Base-by-base conservation (phyloP, 1,140 invertebrate species). In the Gonatopus flavifemur region DNA sequence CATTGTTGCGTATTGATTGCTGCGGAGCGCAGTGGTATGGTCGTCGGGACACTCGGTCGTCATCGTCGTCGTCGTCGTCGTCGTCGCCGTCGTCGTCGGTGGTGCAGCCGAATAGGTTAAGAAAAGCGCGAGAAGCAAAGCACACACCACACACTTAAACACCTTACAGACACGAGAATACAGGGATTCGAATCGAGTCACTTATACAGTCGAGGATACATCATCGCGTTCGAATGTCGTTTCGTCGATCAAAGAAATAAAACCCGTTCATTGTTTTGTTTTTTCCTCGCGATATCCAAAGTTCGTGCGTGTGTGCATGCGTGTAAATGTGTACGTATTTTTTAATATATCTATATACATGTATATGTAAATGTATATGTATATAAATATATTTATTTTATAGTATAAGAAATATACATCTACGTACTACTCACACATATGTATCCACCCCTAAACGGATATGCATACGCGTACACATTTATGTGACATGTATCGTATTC, bases 1-100 rank as follows among this genome's bases (percentile, higher is more conserved):
- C 70, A 75, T 76, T 75, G 74, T 76, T 71, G 72, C 73, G 74
- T 78, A 78, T 78, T 78, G 76, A 78, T 78, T 77, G 70, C 70
- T 65, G 66, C 68, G 66, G 61, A 71, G 57, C 55, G 68, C 65
- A 66, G 60, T 61, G 62, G 64, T 64, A 61, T 69, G 63, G 62
- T 71, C 62, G 61, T 70, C 57, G 65, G 64, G 60, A 72, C 66
- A 65, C 56, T 66, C 64, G 67, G 63, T 64, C 57, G 64, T 69
- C 60, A 61, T 62, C 68, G 68, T 69, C 57, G 59, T 63, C 64
- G 64, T 69, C 62, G 60, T 65, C 62, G 64, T 68, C 65, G 61
- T 59, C 61, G 57, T 38, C 40, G 49, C 55, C 56, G 59, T 56
- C 61, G 60, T 56, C 54, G 63, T 64, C 57, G 59, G 57, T 60